These are phyloP conservation scores for Poecilus cupreus DNA, from an alignment of 2,888 invertebrate genomes.

Conservation along the genomic window DNA sequence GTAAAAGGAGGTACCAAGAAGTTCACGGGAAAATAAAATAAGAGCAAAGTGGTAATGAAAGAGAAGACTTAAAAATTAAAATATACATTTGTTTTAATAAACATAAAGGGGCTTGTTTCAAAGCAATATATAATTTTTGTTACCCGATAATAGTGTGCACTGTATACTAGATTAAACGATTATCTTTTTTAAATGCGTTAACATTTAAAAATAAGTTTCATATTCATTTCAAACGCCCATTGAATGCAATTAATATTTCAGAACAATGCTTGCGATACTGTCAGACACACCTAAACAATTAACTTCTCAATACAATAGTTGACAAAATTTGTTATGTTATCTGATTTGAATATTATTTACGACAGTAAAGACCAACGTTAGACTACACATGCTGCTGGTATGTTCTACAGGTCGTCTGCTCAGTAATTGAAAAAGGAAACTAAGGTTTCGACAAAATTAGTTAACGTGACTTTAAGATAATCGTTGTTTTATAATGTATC, in stretches of 20 bases:
- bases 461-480: neutral
- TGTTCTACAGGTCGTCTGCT: neutral
- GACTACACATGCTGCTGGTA: neutral
- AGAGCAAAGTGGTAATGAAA: too few relatives aligned
- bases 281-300: conserved; percentile 31
- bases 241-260: conserved; percentile 29
- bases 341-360: conserved; percentile 7
- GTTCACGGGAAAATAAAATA: too few relatives aligned
- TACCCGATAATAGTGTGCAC: too few relatives aligned
- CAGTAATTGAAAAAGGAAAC: too few relatives aligned
- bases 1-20: too few relatives aligned
- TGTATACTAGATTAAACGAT: neutral
- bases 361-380: neutral
- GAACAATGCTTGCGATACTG: conserved; percentile 23
- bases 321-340: conserved; percentile 7
- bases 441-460: too few relatives aligned
- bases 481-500: too few relatives aligned
- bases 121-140: too few relatives aligned
- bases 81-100: too few relatives aligned
- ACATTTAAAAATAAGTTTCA: neutral
- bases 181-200: neutral
- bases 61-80: too few relatives aligned
- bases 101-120: too few relatives aligned
- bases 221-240: neutral
- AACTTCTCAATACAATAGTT: conserved; percentile 37